phyloP scores from a whole-genome alignment of 2,888 invertebrate genomes.

The Drosophila aldrichi region DNA sequence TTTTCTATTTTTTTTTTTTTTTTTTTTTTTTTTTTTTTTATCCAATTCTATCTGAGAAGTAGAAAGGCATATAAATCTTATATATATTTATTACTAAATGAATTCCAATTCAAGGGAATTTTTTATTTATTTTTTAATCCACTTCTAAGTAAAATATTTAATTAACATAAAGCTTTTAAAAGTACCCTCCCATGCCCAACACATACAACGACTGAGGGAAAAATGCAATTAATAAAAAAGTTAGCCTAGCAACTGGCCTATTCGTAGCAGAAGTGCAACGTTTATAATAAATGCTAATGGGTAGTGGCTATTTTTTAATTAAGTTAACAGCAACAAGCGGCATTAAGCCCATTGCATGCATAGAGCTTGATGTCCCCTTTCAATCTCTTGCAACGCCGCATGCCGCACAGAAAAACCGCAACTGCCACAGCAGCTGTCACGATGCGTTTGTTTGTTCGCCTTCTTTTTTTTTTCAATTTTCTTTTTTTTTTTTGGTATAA shows the following conservation, averaged over 20 bases:
- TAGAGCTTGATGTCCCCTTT: constrained; percentile 9
- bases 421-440: constrained; percentile 22
- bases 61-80: too few species aligned
- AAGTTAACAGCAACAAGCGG: constrained; percentile 33
- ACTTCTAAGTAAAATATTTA: too few species aligned
- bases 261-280: neutral
- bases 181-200: neutral
- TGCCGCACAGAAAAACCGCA: constrained; percentile 44
- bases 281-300: constrained; percentile 27
- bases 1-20: too few species aligned
- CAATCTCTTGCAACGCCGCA: constrained; percentile 30
- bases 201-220: neutral
- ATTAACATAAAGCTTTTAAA: neutral
- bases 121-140: too few species aligned
- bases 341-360: constrained; percentile 31
- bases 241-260: neutral
- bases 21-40: too few species aligned
- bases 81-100: too few species aligned
- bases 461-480: neutral
- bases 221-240: neutral
- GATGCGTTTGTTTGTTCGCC: constrained; percentile 47
- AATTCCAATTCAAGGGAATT: too few species aligned
- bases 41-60: too few species aligned
- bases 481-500: constrained; percentile 20
- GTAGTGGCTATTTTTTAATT: constrained; percentile 40